Percentiles rank a stretch among this genome's conserved stretches.
These are phyloP conservation scores for Acyrthosiphon pisum DNA, from an alignment of 1,140 invertebrate genomes.

Conservation along the genomic window DNA sequence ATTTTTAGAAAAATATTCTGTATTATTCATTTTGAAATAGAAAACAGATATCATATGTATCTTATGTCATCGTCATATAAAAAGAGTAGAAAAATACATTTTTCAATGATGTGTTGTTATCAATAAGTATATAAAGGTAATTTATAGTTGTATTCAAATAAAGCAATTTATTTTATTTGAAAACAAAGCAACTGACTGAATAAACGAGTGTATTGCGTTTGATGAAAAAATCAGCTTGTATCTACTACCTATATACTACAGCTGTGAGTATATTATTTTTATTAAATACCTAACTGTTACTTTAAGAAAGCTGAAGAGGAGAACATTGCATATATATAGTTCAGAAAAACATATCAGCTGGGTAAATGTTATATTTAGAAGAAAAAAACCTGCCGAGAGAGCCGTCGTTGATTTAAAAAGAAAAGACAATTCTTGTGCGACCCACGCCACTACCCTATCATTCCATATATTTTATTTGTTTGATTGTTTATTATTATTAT, in stretches of 20 bases:
- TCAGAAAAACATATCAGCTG: not conserved
- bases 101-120: not conserved
- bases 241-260: not conserved
- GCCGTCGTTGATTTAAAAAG: not conserved
- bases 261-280: not conserved
- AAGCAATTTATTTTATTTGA: not conserved
- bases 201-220: not conserved
- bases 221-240: not conserved
- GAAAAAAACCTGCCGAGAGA: not conserved
- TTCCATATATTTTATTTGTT: not conserved
- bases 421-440: not conserved
- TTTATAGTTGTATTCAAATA: not conserved
- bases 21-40: not conserved
- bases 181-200: not conserved
- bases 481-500: not conserved
- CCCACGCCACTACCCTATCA: not conserved
- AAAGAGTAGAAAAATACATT: not conserved
- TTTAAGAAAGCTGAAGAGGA: not conserved
- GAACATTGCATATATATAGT: not conserved
- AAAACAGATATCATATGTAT: not conserved
- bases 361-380: not conserved
- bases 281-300: not conserved
- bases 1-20: not conserved
- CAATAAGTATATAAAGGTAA: not conserved
- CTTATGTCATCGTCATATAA: not conserved